Conservation (phyloP, 2,113 vertebrate species). For the Serilophus lunatus region DNA sequence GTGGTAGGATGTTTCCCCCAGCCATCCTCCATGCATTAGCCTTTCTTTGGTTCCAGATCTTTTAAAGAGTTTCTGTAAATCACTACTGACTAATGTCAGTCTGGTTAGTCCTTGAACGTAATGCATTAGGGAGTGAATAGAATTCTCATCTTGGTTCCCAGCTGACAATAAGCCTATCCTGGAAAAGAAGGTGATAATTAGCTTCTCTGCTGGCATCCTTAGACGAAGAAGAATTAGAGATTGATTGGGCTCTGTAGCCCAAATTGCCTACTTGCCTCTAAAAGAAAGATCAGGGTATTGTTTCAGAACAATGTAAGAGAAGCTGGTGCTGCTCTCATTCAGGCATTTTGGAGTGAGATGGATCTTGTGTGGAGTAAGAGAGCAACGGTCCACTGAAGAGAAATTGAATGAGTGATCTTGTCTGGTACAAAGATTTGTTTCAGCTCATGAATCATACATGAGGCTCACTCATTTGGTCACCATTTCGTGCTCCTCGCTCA, state of each 20-base stretch:
- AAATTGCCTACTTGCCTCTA: background rate
- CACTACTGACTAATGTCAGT: background rate
- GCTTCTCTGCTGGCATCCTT: conserved; percentile 22
- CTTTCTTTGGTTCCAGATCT: background rate
- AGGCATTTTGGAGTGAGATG: background rate
- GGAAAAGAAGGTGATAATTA: conserved; percentile 21
- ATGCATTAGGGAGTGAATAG: background rate
- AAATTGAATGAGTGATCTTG: conserved; percentile 36
- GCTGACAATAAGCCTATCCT: conserved; percentile 7
- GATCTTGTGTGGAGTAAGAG: background rate
- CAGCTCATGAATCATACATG: background rate
- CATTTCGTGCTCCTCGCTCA: background rate
- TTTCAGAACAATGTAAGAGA: conserved; percentile 11
- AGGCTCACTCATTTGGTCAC: background rate
- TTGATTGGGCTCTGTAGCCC: background rate
- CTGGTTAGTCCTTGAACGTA: background rate
- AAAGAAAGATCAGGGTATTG: background rate
- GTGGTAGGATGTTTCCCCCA: rapidly evolving
- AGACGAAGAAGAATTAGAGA: conserved; percentile 1
- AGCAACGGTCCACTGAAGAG: background rate
- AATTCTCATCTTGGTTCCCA: background rate
- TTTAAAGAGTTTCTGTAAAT: background rate
- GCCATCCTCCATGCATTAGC: rapidly evolving
- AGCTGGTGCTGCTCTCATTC: background rate
- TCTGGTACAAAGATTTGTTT: background rate